Evolutionary conservation across 1,140 invertebrate species (phyloP).

Genomic region (Halesus radiatus): DNA sequence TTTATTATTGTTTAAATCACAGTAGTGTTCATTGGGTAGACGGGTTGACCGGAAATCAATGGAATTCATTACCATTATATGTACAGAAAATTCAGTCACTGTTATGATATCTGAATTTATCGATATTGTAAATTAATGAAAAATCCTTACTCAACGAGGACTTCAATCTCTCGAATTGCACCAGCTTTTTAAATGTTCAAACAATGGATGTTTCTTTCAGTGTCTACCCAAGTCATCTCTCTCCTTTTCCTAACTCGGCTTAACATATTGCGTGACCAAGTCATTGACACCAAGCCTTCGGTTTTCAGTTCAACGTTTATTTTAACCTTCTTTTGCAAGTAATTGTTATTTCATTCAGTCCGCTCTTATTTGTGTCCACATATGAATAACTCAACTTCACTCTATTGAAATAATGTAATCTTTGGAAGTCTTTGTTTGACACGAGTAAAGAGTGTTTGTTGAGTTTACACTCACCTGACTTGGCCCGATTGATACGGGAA

Average conservation of each 20-base stretch:
- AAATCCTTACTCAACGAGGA: conserved; percentile 32
- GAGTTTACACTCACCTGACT: too few relatives aligned
- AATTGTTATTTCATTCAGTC: too few relatives aligned
- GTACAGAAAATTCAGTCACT: neutral
- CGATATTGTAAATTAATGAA: neutral
- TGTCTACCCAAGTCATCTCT: conserved; percentile 36
- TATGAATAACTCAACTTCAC: too few relatives aligned
- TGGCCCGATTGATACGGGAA: too few relatives aligned
- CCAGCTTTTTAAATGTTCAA: conserved; percentile 50
- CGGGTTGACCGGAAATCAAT: neutral
- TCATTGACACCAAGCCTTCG: neutral
- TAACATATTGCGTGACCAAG: conserved; percentile 4
- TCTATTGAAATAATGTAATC: too few relatives aligned
- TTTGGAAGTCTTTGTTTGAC: too few relatives aligned
- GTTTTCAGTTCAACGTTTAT: too few relatives aligned
- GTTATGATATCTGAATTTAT: neutral
- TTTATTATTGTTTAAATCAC: conserved; percentile 23
- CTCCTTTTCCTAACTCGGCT: conserved; percentile 8
- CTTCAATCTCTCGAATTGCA: conserved; percentile 38
- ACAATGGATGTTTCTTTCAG: conserved; percentile 41
- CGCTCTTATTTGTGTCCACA: too few relatives aligned
- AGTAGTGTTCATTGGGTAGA: conserved; percentile 36
- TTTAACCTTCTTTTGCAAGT: too few relatives aligned
- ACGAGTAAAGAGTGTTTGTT: too few relatives aligned
- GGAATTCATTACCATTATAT: neutral